phyloP scores from a whole-genome alignment of 2,888 invertebrate species.

The Caenorhabditis becei region DNA sequence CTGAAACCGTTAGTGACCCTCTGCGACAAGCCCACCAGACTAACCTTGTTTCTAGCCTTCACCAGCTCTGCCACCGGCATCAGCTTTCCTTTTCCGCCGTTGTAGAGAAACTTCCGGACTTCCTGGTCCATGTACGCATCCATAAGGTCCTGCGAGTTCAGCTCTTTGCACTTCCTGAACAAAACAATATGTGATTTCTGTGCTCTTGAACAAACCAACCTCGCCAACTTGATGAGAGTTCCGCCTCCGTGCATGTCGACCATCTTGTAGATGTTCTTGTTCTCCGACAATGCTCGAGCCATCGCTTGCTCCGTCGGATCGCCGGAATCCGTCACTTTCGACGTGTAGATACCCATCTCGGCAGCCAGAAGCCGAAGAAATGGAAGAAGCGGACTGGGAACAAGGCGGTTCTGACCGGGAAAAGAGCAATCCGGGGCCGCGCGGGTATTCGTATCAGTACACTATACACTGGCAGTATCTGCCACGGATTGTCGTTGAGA shows the following conservation, averaged over 20 bases:
- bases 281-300: constrained; percentile 23
- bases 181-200: not conserved
- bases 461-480: constrained; percentile 30
- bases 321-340: constrained; percentile 19
- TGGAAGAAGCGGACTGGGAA: not conserved
- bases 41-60: constrained; percentile 88
- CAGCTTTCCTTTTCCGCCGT: constrained; percentile 92
- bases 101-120: constrained; percentile 93
- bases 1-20: constrained; percentile 83
- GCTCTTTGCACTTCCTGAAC: constrained; percentile 58
- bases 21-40: too few species aligned
- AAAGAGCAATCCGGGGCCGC: constrained; percentile 28
- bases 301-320: constrained; percentile 13
- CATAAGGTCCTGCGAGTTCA: constrained; percentile 45
- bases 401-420: constrained; percentile 17
- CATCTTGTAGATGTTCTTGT: constrained; percentile 87
- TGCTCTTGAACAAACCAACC: constrained; percentile 27
- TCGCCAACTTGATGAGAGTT: constrained; percentile 89
- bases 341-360: constrained; percentile 23
- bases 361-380: not conserved
- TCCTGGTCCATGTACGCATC: constrained; percentile 67
- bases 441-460: constrained; percentile 17
- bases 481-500: constrained; percentile 31
- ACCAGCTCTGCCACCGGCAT: constrained; percentile 93
- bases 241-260: constrained; percentile 95